A percentile compares a stretch with the other conserved stretches of the same genome.
These are phyloP conservation scores for Apis florea DNA, from an alignment of 1,140 invertebrate genomes.

Conservation along the genomic window DNA sequence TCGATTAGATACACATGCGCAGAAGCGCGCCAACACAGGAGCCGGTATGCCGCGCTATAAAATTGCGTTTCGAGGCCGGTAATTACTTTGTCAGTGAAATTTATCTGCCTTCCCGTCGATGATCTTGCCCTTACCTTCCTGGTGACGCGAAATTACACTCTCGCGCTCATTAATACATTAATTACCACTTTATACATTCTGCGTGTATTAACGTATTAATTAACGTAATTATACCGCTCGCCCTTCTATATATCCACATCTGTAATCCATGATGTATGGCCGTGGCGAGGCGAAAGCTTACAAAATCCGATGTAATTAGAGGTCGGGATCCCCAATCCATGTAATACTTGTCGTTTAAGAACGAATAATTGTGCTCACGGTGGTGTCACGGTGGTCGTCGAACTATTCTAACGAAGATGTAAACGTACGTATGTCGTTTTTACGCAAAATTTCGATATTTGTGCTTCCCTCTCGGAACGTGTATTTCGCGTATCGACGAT, in stretches of 20 bases:
- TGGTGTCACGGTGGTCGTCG: background rate
- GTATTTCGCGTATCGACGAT: too few relatives aligned
- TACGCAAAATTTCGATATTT: too few relatives aligned
- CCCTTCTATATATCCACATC: too few relatives aligned
- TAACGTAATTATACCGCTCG: constrained; percentile 30
- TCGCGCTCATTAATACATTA: constrained; percentile 48
- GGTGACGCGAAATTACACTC: constrained; percentile 25
- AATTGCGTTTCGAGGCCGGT: constrained; percentile 43
- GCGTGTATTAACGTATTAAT: constrained; percentile 33
- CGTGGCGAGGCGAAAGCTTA: too few relatives aligned
- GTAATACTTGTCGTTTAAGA: constrained; percentile 8
- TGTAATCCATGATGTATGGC: too few relatives aligned
- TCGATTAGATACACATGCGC: constrained; percentile 22
- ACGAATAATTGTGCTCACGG: background rate
- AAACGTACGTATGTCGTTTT: background rate
- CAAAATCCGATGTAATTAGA: constrained; percentile 2
- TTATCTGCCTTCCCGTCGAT: constrained; percentile 43
- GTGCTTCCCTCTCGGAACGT: too few relatives aligned
- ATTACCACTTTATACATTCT: constrained; percentile 23
- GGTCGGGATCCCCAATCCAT: constrained; percentile 7
- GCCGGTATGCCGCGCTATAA: constrained; percentile 8
- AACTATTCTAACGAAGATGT: too few relatives aligned
- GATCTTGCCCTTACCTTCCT: constrained; percentile 33
- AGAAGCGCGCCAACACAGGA: background rate
- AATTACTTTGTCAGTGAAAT: constrained; percentile 51